Base-by-base conservation (phyloP, 2,888 invertebrate genomes). In the Heteromyza rotundicornis region DNA sequence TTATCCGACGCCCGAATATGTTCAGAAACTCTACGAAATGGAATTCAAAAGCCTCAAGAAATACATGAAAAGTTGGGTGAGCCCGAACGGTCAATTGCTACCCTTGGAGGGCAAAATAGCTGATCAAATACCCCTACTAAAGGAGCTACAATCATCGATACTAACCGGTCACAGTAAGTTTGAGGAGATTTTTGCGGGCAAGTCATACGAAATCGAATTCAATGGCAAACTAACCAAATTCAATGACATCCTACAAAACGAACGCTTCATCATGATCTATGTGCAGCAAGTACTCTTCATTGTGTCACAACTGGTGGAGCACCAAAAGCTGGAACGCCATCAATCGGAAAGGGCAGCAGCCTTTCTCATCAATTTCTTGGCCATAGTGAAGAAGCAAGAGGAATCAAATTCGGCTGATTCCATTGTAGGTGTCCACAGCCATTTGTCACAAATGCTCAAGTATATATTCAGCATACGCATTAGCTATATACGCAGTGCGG, bases 391-490 rank as follows among this genome's bases (percentile, higher is more conserved):
- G 0, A 69, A 73, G 27, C 2, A 68, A 8, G 71, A 74, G 47
- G 68, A 27, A 12, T 23, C 44, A 5, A 36, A 35, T 7, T 35
- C 36, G 1, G 24, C 49, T 1, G 63, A 68, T 10, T 3, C 22
- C 20, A 14, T 22, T 1, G 64, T 63, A 7, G 52, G 49, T 14
- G 19, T 51, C 7, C 10, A 20, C 3, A 57, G 55, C 12, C 72
- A 75, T 49, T 63, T 76, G 1, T 67, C 75, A 1, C 71, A 70
- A 2, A 60, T 78, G 2, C 22, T 83, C 2, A 79, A 79, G 64
- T 83, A 82, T 55, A 77, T 83, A n/a, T 83, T 75, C 40, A 74
- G 71, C 32, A 74, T 74, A 1, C 74, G 80, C 1, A 58, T 81
- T 1, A 72, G 72, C 19, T 72, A 76, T 36, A 60, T 82, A 54